Percentiles rank a stretch among this genome's conserved stretches.
These are phyloP conservation scores for Kobus ellipsiprymnus DNA, from an alignment of 2,113 vertebrate genomes.

Conservation along the genomic window DNA sequence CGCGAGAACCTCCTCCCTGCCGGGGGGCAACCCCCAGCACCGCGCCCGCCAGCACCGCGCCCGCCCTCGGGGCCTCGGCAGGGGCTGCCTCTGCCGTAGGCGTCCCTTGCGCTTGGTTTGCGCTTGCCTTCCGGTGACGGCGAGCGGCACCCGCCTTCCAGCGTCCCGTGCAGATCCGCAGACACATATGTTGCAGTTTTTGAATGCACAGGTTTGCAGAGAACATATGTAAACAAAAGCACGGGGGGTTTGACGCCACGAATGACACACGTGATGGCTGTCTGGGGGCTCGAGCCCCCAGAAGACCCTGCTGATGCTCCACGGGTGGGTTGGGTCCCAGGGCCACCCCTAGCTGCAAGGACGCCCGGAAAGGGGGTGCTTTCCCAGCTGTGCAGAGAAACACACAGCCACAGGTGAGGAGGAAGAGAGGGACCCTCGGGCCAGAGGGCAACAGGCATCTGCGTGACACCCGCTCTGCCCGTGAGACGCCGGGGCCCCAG, in stretches of 20 bases:
- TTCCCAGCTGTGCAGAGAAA: background rate
- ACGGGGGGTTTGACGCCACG: rapidly evolving
- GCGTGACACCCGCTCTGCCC: background rate
- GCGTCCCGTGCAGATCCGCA: background rate
- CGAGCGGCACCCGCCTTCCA: background rate
- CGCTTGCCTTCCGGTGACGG: background rate
- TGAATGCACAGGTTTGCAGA: background rate
- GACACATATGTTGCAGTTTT: background rate
- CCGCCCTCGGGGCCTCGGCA: background rate
- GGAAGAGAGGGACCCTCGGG: background rate
- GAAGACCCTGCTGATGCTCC: background rate
- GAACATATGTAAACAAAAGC: background rate
- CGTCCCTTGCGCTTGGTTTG: background rate
- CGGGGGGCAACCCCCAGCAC: no score
- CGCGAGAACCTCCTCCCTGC: background rate
- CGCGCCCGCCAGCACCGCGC: rapidly evolving
- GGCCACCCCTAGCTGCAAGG: background rate
- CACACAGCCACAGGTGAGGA: background rate
- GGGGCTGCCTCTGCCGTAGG: background rate
- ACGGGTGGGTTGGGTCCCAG: rapidly evolving
- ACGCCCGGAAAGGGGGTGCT: background rate
- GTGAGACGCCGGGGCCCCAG: background rate
- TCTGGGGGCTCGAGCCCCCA: background rate
- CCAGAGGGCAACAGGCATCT: rapidly evolving
- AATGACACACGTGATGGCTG: background rate